Evolutionary conservation across 2,797 vertebrate genomes (phyloP).

Genomic region (Myripristis jacobus): DNA sequence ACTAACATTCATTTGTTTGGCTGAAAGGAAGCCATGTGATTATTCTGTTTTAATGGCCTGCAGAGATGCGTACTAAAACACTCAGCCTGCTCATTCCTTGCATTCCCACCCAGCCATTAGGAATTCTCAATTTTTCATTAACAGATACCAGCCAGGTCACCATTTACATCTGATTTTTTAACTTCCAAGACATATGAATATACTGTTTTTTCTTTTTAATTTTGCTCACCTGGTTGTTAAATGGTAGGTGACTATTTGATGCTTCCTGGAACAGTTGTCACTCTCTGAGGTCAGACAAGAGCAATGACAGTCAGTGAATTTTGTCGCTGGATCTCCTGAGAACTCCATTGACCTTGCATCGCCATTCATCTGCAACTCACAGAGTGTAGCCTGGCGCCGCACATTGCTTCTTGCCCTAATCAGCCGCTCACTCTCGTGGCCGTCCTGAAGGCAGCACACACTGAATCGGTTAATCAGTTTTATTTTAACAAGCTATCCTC

Average conservation of each 20-base stretch:
- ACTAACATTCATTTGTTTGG: constrained; percentile 55
- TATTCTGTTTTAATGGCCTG: constrained; percentile 35
- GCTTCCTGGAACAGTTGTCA: constrained; percentile 14
- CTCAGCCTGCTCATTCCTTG: constrained; percentile 51
- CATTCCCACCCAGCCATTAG: constrained; percentile 34
- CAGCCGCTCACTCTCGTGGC: constrained; percentile 70
- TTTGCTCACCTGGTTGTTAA: constrained; percentile 12
- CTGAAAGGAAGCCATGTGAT: constrained; percentile 42
- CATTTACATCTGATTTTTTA: constrained; percentile 24
- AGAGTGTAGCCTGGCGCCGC: constrained; percentile 66
- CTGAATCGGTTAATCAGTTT: not conserved
- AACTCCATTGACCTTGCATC: constrained; percentile 58
- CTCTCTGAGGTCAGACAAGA: constrained; percentile 36
- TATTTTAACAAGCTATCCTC: constrained; percentile 49
- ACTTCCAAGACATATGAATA: not conserved
- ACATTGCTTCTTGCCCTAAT: constrained; percentile 75
- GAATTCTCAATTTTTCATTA: constrained; percentile 15
- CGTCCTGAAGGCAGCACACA: constrained; percentile 53
- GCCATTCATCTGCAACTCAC: constrained; percentile 75
- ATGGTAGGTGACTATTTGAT: constrained; percentile 29
- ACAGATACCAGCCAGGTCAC: constrained; percentile 24
- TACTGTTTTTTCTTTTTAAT: not conserved
- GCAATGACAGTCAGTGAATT: constrained; percentile 23
- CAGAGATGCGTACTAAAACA: constrained; percentile 44
- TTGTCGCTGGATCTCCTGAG: constrained; percentile 36